phyloP scores from a whole-genome alignment of 2,113 vertebrate species.

The Sialia sialis region DNA sequence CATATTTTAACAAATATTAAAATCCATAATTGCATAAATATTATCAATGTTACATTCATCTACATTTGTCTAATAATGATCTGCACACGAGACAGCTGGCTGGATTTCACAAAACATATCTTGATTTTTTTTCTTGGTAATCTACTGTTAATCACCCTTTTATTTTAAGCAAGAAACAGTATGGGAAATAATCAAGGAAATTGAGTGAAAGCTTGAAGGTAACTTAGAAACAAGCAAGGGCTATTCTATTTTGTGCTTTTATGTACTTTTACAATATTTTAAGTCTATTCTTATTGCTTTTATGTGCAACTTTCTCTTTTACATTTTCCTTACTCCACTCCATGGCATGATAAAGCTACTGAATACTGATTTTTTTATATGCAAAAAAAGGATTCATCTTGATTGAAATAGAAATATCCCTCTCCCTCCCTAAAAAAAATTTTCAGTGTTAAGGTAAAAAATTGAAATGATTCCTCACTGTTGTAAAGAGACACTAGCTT shows the following conservation, averaged over 20 bases:
- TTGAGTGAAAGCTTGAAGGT: background rate
- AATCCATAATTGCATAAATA: background rate
- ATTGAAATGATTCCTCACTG: background rate
- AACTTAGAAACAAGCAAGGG: background rate
- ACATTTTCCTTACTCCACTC: background rate
- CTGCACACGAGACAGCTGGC: background rate
- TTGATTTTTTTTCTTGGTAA: background rate
- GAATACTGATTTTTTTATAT: background rate
- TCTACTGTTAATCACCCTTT: background rate
- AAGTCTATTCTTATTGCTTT: background rate
- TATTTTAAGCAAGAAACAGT: background rate
- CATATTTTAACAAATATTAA: background rate
- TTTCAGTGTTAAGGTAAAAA: background rate
- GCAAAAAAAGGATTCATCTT: background rate
- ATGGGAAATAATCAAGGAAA: background rate
- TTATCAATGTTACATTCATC: background rate
- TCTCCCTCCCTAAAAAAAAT: background rate
- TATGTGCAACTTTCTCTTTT: background rate
- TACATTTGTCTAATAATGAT: background rate
- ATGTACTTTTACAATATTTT: background rate
- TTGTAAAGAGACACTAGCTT: background rate
- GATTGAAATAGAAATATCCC: background rate
- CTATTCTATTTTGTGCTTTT: background rate
- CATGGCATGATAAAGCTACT: background rate
- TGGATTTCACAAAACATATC: background rate